Evolutionary conservation across 2,797 vertebrate species (phyloP), one percentile per base, ranked within the genome.

Genomic region (Urosaurus nigricauda): DNA sequence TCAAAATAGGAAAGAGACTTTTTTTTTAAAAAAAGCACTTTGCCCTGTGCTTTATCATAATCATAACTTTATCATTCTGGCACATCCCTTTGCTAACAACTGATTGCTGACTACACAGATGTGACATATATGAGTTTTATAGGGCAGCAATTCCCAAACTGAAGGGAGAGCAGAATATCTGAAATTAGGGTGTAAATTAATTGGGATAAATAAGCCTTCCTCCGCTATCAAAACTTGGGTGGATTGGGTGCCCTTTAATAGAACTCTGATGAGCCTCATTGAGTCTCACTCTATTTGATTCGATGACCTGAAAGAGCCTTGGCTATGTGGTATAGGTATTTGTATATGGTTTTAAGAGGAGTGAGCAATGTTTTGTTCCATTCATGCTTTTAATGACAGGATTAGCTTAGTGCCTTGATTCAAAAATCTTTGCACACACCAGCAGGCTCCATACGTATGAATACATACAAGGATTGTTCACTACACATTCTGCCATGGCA

Each of bases 1-100:
- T 58, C 93, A 88, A 93, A 84, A 43, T 79, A 79, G 73, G 47
- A 91, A 17, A 75, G 92, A 89, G 26, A 37, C 74, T n/a, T 47
- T 89, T 65, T n/a, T 74, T 47, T 47, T 47, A 4, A 70, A 87
- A 84, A 85, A 63, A 24, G 29, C 24, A 78, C 35, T 56, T 83
- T 75, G n/a, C 29, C 60, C 12, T 77, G 5, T 13, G 53, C 70
- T 88, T 77, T 88, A 60, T 21, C 60, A 2, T 60, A 84, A 79
- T 24, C 1, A 43, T 43, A 43, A 43, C 2, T 43, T 43, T 43
- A 43, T 78, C 86, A 77, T 47, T 75, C 56, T 74, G 35, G 40
- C 21, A 71, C 73, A 60, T 29, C 43, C 37, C 29, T 1, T 68
- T 79, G 70, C 65, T 43, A 40, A 8, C 1, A 83, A 83, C 32